phyloP scores from a whole-genome alignment of 2,113 vertebrate genomes.

The Xenopus laevis region DNA sequence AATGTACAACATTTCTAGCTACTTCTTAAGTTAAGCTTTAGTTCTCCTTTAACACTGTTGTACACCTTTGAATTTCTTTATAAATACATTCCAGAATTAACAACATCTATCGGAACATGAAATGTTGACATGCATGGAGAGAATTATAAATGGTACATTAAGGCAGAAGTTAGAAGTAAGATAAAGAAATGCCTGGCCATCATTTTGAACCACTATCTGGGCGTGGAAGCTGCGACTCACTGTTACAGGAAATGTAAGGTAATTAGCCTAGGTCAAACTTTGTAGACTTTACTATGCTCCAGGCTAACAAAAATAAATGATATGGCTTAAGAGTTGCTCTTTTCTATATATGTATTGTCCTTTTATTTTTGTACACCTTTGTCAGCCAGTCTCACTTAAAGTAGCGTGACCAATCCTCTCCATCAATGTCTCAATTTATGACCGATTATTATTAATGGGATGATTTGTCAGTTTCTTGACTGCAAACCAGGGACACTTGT shows the following conservation, averaged over 20 bases:
- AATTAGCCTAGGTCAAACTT: conserved; percentile 56
- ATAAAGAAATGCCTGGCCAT: conserved; percentile 38
- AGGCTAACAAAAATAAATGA: conserved; percentile 49
- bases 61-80: neutral
- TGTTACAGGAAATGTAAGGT: conserved; percentile 51
- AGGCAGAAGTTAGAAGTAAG: conserved; percentile 36
- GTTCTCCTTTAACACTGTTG: neutral
- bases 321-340: conserved; percentile 31
- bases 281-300: conserved; percentile 48
- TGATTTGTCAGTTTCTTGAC: neutral
- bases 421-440: conserved; percentile 17
- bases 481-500: neutral
- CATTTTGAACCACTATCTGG: conserved; percentile 40
- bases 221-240: conserved; percentile 47
- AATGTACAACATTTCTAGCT: too few species aligned
- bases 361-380: conserved; percentile 43
- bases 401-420: conserved; percentile 39
- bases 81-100: neutral
- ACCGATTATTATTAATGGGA: conserved; percentile 7
- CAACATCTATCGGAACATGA: neutral
- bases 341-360: conserved; percentile 29
- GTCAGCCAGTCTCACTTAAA: conserved; percentile 51
- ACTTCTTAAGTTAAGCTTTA: too few species aligned
- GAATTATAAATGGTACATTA: conserved; percentile 47
- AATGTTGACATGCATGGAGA: conserved; percentile 31